Evolutionary conservation across 2,113 vertebrate genomes (phyloP), one percentile per base, ranked within the genome.

Genomic region (Cyprinodon tularosa): DNA sequence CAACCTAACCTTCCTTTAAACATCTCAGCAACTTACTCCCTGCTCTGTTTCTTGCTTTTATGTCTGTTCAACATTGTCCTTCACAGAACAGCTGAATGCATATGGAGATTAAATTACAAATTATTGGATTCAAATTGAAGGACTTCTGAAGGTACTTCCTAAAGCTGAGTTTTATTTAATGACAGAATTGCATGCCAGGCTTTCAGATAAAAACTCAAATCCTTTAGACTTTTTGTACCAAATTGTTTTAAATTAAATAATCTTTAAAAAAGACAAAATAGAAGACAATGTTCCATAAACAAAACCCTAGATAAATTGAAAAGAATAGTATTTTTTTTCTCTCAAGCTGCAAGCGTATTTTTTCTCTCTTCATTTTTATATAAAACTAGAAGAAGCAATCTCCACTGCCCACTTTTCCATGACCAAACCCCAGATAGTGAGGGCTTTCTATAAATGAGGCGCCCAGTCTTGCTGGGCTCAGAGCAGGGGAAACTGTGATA

Each of bases 391-490:
- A 42, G 3, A 39, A 62, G 20, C 14, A 20, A 37, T 65, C 40
- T 64, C 40, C 62, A 10, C 59, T 64, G 9, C 66, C 70, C 66
- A 40, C 14, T 82, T 82, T 86, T 85, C 83, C 83, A 84, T 72
- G 71, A 77, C 22, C 71, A 66, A 48, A 78, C 68, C 29, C 29
- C 59, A 62, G 67, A 84, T 78, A 80, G 69, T 13, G 39, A 76
- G 75, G 45, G 76, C 77, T 77, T 72, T 85, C 78, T 78, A 50
- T 77, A 78, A 86, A 86, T 10, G 59, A 77, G 83, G 68, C 68
- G 77, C 76, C 60, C 10, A n/a, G 81, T 53, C 72, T 75, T 4
- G 1, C 60, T 13, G 37, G 40, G 57, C 60, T 72, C 71, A 17
- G 0, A 71, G 59, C 20, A 76, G 75, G 81, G 29, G 75, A 76